Base-by-base conservation (phyloP, 2,797 vertebrate species). In the Bradypodion ventrale region DNA sequence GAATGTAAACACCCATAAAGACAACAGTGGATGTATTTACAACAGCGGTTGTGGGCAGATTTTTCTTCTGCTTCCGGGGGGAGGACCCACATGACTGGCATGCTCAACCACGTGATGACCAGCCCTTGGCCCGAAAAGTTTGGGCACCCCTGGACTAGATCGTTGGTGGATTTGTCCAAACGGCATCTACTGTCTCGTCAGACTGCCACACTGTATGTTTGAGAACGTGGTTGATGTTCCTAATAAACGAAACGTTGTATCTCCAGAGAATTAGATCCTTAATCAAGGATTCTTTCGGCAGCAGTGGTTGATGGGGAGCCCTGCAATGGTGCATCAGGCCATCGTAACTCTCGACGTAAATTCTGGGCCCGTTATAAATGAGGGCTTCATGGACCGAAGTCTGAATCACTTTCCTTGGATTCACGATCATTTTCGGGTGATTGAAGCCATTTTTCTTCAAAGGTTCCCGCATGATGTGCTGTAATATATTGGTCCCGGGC, bases 401-500 rank as follows among this genome's bases (percentile, higher is more conserved):
- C 49, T 86, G 87, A 46, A 68, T 1, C 21, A 83, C 27, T 0
- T 3, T 81, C 52, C 66, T 32, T 62, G 74, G 59, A 16, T 86
- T 15, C 40, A 90, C n/a, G 6, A 76, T 74, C n/a, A 62, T 80
- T 65, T 91, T 90, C 27, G 63, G 29, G 35, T 1, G 19, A 73
- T 84, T 83, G 13, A 87, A 88, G 44, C 12, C 5, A 0, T 27
- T 0, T 56, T 46, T 9, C 15, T 5, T 59, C 2, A 35, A 60
- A 7, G 72, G 72, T 7, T 85, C 84, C 40, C 8, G 68, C 60
- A 68, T 25, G 40, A 69, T 59, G 6, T 75, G 72, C 73, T 75
- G 77, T 1, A 90, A 68, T 13, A 90, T 65, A 73, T 89, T 84
- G 1, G 59, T 49, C 10, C 90, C 90, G 2, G 91, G 90, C 1